phyloP scores from a whole-genome alignment of 2,888 invertebrate genomes.

The Petrolisthes manimaculis region DNA sequence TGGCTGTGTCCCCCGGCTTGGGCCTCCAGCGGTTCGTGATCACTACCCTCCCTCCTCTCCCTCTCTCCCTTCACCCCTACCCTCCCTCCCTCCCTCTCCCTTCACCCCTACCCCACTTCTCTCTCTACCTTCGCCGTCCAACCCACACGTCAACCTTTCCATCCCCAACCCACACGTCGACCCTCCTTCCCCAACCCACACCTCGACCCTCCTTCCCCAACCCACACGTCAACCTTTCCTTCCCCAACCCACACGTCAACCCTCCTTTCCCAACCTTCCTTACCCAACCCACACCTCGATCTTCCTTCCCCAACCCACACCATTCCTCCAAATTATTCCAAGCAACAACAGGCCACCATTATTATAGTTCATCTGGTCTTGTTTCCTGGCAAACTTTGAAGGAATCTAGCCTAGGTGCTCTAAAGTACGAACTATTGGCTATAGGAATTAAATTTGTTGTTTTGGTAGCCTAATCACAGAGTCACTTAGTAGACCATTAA shows the following conservation, averaged over 20 bases:
- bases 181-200: neutral
- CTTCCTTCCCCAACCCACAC: neutral
- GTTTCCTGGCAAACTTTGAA: too few relatives aligned
- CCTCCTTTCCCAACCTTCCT: neutral
- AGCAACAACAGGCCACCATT: too few relatives aligned
- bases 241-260: neutral
- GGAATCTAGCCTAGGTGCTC: too few relatives aligned
- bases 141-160: neutral
- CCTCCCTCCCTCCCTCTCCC: neutral
- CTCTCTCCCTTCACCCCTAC: neutral
- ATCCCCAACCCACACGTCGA: neutral
- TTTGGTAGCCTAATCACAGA: too few relatives aligned
- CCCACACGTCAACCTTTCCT: neutral
- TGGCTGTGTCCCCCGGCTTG: conserved; percentile 37
- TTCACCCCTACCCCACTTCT: neutral
- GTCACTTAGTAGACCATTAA: too few relatives aligned
- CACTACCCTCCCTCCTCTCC: conserved; percentile 15
- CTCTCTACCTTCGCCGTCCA: neutral
- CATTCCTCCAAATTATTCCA: neutral
- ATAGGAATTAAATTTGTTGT: too few relatives aligned
- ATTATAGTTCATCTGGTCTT: too few relatives aligned
- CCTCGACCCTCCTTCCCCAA: neutral
- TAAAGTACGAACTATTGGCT: too few relatives aligned
- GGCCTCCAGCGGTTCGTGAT: conserved; percentile 41
- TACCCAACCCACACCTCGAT: neutral